Conservation (phyloP, 2,888 invertebrate genomes). For the Muscina levida region DNA sequence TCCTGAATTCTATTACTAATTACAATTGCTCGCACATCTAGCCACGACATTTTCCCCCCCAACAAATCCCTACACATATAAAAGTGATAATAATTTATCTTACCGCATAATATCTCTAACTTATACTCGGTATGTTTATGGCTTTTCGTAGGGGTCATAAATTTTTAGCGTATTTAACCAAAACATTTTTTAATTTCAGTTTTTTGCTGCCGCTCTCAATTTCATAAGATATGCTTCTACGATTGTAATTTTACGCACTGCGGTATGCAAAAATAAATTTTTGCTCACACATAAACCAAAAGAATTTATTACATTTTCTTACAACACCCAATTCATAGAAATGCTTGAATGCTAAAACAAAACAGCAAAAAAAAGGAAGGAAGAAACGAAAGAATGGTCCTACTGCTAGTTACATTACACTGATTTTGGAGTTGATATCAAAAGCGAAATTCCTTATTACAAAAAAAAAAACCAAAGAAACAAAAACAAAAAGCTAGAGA, state of each 20-base stretch:
- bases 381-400: slow-evolving; percentile 18
- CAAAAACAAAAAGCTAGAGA: no score
- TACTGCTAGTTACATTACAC: slow-evolving; percentile 74
- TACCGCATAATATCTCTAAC: background rate
- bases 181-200: slow-evolving; percentile 21
- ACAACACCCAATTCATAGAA: slow-evolving; percentile 47
- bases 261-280: slow-evolving; percentile 50
- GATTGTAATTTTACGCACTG: slow-evolving; percentile 57
- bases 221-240: slow-evolving; percentile 1
- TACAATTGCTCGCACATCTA: no score
- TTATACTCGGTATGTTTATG: slow-evolving; percentile 5
- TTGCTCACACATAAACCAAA: slow-evolving; percentile 30
- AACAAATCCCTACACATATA: no score
- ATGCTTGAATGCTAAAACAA: slow-evolving; percentile 23
- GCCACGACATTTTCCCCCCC: no score
- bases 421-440: slow-evolving; percentile 75
- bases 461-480: slow-evolving; percentile 66
- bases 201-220: background rate
- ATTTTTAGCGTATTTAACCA: slow-evolving; percentile 31
- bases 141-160: slow-evolving; percentile 7
- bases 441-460: slow-evolving; percentile 55
- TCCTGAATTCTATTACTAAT: no score
- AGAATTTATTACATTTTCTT: slow-evolving; percentile 55
- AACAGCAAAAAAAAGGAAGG: slow-evolving; percentile 11
- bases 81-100: slow-evolving; percentile 18